A percentile compares a stretch with the other conserved stretches of the same genome.
These are phyloP conservation scores for Oscheius sp. DNA, from an alignment of 2,888 invertebrate species.

Conservation along the genomic window DNA sequence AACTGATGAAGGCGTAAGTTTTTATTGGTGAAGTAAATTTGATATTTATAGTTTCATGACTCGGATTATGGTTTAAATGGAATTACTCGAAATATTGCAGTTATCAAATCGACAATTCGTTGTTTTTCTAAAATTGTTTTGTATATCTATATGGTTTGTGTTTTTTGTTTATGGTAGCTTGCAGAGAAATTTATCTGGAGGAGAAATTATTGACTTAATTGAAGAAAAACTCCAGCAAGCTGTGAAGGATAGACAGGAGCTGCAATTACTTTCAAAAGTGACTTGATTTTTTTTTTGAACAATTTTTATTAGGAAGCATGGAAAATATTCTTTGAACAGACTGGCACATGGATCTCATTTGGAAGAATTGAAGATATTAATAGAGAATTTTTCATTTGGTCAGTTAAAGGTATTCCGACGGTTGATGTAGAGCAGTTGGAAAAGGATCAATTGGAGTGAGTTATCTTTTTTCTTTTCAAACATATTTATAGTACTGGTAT, in stretches of 20 bases:
- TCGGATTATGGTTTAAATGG: conserved; percentile 11
- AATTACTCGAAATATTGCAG: background rate
- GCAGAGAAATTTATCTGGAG: conserved; percentile 19
- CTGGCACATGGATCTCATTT: conserved; percentile 12
- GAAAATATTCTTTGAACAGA: conserved; percentile 15
- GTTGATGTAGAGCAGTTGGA: background rate
- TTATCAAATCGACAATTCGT: background rate
- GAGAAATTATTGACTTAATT: conserved; percentile 8
- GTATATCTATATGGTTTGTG: conserved; percentile 2
- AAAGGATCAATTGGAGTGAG: background rate
- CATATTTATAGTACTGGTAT: background rate
- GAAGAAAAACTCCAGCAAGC: conserved; percentile 14
- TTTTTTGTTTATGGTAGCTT: background rate
- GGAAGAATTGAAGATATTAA: conserved; percentile 8
- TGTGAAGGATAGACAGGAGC: background rate
- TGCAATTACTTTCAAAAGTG: conserved; percentile 4
- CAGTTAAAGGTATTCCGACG: background rate
- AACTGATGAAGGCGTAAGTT: conserved; percentile 14
- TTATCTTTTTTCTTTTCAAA: background rate
- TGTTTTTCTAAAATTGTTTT: conserved; percentile 9
- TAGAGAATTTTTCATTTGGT: conserved; percentile 12
- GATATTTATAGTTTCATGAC: conserved; percentile 5
- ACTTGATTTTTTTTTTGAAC: background rate
- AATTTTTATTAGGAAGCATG: conserved; percentile 7
- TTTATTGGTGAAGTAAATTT: background rate